Evolutionary conservation across 2,797 vertebrate species (phyloP), one percentile per base, ranked within the genome.

Genomic region (Chloroceryle inda): DNA sequence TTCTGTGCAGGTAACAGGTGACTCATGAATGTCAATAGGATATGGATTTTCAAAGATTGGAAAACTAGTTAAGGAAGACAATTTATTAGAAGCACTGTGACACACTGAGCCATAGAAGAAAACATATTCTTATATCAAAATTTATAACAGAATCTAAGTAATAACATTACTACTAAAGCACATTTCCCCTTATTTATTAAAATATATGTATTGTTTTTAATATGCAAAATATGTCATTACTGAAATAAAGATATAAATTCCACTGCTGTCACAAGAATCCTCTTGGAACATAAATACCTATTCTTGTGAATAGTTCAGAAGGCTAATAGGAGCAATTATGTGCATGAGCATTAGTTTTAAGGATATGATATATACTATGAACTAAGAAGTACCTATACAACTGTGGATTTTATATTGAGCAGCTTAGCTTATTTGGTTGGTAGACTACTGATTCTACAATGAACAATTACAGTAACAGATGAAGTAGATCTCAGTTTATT

Each of bases 11-110:
- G 99, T 99, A 96, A 99, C 99, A 47, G 99, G 99, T 97, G 99
- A 99, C 95, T 99, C 99, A 47, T 99, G 99, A 98, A 99, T 96
- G 97, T 99, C 99, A 99, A 99, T 99, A 78, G 99, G 99, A 97
- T 99, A 99, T 11, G 99, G 99, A 97, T 99, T 99, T 99, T 99
- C 99, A 98, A 99, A 99, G 97, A 99, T 99, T 69, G 99, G 99
- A 98, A 99, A 99, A 98, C 99, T 99, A 98, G 84, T 85, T 95
- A 95, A 97, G 83, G 92, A 97, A 98, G 88, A 98, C 78, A 98
- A 95, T 94, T 94, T 85, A 97, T 98, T 97, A 98, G 96, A 97
- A 87, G 77, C 64, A 91, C 91, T 96, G 93, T 97, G 40, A 94
- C 50, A 92, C 62, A 85, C 33, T 78, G 63, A 92, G 53, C 40